Evolutionary conservation across 2,888 invertebrate genomes (phyloP), one percentile per base, ranked within the genome.

Genomic region (Hirtodrosophila histrioides): DNA sequence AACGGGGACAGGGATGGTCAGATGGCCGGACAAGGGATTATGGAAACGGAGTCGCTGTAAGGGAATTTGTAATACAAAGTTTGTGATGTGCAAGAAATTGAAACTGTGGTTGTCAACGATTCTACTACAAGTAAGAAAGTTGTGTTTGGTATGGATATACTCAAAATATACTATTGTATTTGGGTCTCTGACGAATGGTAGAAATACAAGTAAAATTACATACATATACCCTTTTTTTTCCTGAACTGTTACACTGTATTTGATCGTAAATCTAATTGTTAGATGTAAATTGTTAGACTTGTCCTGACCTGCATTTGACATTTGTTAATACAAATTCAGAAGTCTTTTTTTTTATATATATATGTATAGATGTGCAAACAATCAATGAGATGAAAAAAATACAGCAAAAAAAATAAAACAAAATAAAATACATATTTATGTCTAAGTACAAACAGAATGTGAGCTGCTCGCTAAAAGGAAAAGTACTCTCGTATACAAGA

Each of bases 71-170:
- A 56, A 44, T 27, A 35, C 27, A n/a, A 60, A 53, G 78, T 31
- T 46, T 85, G 78, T 79, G 86, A 79, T 85, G 83, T 70, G 82
- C 64, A 66, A 55, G 73, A 50, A 79, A 76, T 67, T 67, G 56
- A 80, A 85, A 80, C 86, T 86, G 84, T 81, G 86, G 80, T 86
- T 81, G 86, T 83, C 80, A 79, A 74, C 70, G 81, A 73, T 68
- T 81, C 75, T 63, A 62, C 57, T 60, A 58, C 67, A 74, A 62
- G 75, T 58, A 56, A 49, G 24, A 33, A 33, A 58, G 55, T 57
- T 73, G 56, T 67, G 55, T 54, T 71, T 70, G 56, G 68, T 41
- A 57, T 49, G 51, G 43, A 27, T 35, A 46, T 23, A 35, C 10
- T n/a, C 8, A 31, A 31, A 31, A 8, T 4, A 29, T 7, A 57